A percentile compares a stretch with the other conserved stretches of the same genome.
These are phyloP conservation scores for Anodontia alba DNA, from an alignment of 2,888 invertebrate species.

Conservation along the genomic window DNA sequence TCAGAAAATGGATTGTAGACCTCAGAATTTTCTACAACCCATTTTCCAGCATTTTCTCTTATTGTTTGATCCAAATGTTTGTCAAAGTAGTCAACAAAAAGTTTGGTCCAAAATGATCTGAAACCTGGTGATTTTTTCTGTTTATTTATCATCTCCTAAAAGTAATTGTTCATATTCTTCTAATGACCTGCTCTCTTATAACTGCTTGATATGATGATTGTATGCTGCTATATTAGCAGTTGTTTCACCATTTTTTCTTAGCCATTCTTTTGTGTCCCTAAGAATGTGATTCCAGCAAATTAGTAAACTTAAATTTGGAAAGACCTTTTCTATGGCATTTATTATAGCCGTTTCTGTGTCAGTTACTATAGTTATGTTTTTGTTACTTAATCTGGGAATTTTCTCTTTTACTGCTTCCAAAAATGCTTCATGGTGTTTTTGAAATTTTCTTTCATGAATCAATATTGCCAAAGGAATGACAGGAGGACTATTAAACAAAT, in stretches of 20 bases:
- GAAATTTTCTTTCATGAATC: background rate
- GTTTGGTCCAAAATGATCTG: background rate
- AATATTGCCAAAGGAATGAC: background rate
- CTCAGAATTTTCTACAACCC: background rate
- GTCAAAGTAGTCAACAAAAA: background rate
- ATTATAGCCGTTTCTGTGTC: background rate
- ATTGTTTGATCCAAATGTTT: background rate
- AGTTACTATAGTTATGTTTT: background rate
- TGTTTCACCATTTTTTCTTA: background rate
- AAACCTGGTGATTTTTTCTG: background rate
- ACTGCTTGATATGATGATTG: background rate
- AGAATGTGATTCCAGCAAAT: constrained; percentile 6
- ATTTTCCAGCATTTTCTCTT: background rate
- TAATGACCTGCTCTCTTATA: background rate
- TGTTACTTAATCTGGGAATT: too few species aligned
- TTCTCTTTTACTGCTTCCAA: background rate
- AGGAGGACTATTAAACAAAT: background rate
- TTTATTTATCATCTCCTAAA: background rate
- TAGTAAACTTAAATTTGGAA: background rate
- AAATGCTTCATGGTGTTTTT: background rate
- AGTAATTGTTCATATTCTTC: background rate
- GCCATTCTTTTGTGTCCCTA: background rate
- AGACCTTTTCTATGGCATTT: background rate
- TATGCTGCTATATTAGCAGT: background rate
- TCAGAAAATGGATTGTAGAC: background rate